Evolutionary conservation across 2,888 invertebrate genomes (phyloP).

Genomic region (Mechanitis mazaeus): DNA sequence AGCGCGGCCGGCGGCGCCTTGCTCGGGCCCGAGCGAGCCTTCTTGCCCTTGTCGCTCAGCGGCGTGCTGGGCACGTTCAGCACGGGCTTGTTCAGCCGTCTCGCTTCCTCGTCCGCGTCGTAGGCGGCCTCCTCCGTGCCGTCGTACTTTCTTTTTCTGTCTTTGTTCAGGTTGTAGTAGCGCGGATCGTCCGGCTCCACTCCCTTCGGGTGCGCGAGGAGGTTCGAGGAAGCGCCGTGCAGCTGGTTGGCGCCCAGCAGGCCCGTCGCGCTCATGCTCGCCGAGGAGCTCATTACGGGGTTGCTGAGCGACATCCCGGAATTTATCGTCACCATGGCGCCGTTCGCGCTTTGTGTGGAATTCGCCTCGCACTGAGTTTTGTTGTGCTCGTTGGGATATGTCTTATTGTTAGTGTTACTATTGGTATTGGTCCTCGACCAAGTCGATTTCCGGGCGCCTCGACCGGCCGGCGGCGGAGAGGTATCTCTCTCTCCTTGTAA

Average conservation of each 20-base stretch:
- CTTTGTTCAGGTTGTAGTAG: constrained; percentile 84
- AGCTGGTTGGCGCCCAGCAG: constrained; percentile 67
- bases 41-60: constrained; percentile 66
- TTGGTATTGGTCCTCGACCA: constrained; percentile 77
- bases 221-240: constrained; percentile 56
- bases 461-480: constrained; percentile 84
- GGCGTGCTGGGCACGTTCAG: constrained; percentile 73
- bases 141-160: constrained; percentile 82
- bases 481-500: constrained; percentile 88
- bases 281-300: constrained; percentile 56
- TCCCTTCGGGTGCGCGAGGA: constrained; percentile 57
- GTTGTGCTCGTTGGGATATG: constrained; percentile 57
- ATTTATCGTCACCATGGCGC: constrained; percentile 59
- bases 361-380: constrained; percentile 60
- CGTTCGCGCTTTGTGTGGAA: constrained; percentile 60
- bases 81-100: constrained; percentile 70
- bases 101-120: constrained; percentile 75
- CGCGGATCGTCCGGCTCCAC: constrained; percentile 82
- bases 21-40: constrained; percentile 50
- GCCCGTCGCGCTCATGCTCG: constrained; percentile 59
- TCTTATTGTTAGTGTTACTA: constrained; percentile 59
- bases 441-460: constrained; percentile 80
- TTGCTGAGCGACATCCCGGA: constrained; percentile 59
- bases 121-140: constrained; percentile 81
- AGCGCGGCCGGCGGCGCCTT: constrained; percentile 62